A percentile compares a stretch with the other conserved stretches of the same genome.
phyloP scores from a whole-genome alignment of 2,888 invertebrate species.

The Ditula angustiorana region DNA sequence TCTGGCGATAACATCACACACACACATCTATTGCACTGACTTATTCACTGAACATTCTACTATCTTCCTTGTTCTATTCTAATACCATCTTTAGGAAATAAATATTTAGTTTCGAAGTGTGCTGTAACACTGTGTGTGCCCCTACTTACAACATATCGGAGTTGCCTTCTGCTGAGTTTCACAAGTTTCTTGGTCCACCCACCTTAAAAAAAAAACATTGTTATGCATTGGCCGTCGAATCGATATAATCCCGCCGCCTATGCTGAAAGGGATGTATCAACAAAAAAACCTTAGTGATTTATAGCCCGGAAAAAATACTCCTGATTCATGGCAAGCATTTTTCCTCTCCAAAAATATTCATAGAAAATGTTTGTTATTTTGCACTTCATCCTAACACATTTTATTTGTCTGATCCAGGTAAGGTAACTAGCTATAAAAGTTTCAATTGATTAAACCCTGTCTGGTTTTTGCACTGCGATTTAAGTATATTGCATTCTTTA shows the following conservation, averaged over 20 bases:
- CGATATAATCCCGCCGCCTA: background rate
- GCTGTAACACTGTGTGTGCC: too few species aligned
- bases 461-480: slow-evolving; percentile 15
- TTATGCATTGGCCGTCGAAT: background rate
- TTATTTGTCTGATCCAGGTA: background rate
- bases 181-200: too few species aligned
- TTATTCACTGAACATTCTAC: too few species aligned
- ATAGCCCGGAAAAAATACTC: slow-evolving; percentile 58
- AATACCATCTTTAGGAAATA: too few species aligned
- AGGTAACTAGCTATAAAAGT: background rate
- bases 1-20: too few species aligned
- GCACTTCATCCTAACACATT: background rate
- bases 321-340: slow-evolving; percentile 57
- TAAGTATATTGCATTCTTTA: slow-evolving; percentile 4
- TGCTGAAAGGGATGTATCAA: slow-evolving; percentile 50
- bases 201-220: background rate
- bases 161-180: too few species aligned
- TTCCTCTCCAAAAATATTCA: slow-evolving; percentile 41
- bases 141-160: too few species aligned
- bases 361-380: slow-evolving; percentile 14
- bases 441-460: slow-evolving; percentile 19
- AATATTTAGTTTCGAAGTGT: too few species aligned
- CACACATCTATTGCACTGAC: too few species aligned
- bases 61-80: too few species aligned
- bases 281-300: slow-evolving; percentile 56